Conservation (phyloP, 2,113 vertebrate species). For the Microtus richardsoni region DNA sequence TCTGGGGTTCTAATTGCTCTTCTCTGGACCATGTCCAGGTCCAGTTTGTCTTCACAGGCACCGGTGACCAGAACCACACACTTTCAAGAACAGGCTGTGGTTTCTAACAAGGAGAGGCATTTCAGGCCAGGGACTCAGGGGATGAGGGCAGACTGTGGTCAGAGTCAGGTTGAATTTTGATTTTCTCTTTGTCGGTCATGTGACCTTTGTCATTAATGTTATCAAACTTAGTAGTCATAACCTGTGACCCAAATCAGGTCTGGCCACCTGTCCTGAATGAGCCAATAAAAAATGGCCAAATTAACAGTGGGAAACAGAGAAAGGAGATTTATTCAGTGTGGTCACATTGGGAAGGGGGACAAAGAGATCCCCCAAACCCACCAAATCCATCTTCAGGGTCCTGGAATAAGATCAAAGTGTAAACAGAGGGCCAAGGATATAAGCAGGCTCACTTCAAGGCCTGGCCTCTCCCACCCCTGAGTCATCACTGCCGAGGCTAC, state of each 20-base stretch:
- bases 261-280: not conserved
- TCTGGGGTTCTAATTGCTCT: constrained; percentile 38
- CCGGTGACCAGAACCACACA: not conserved
- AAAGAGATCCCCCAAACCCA: not conserved
- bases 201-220: not conserved
- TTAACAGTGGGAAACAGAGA: not conserved
- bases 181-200: not conserved
- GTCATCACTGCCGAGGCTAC: too few species aligned
- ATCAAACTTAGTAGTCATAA: not conserved
- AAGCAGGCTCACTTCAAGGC: not conserved
- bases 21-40: constrained; percentile 56
- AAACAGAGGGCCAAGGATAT: not conserved
- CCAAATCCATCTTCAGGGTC: not conserved
- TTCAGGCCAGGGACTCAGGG: not conserved
- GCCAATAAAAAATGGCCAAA: not conserved
- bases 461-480: not conserved
- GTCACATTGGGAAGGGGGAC: not conserved
- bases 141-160: not conserved
- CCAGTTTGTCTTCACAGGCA: constrained; percentile 7
- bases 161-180: not conserved
- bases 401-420: not conserved
- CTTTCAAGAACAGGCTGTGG: not conserved
- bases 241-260: not conserved
- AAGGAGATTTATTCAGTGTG: not conserved
- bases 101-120: not conserved